A percentile compares a stretch with the other conserved stretches of the same genome.
These are phyloP conservation scores for Ambastaia sidthimunki DNA, from an alignment of 2,797 vertebrate species.

Conservation along the genomic window DNA sequence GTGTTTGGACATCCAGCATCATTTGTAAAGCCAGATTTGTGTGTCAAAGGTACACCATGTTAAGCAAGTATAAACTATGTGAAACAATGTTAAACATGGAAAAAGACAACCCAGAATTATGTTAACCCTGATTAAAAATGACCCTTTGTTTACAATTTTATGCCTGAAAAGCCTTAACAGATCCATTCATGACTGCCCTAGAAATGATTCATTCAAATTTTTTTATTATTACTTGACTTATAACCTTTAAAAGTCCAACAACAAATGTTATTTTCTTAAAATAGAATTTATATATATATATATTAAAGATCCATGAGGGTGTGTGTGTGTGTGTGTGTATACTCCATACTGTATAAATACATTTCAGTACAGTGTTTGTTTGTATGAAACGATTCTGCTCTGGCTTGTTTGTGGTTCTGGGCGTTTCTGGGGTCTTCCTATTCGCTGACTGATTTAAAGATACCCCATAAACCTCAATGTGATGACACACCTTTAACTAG, in stretches of 20 bases:
- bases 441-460: slow-evolving; percentile 71
- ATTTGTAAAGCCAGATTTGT: background rate
- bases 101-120: background rate
- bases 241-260: too few species aligned
- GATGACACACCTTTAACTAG: slow-evolving; percentile 76
- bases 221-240: too few species aligned
- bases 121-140: background rate
- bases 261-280: background rate
- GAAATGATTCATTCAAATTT: too few species aligned
- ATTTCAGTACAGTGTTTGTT: slow-evolving; percentile 68
- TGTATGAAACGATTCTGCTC: slow-evolving; percentile 57
- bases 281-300: slow-evolving; percentile 8
- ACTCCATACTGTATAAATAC: slow-evolving; percentile 71
- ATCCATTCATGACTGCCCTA: too few species aligned
- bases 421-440: slow-evolving; percentile 75
- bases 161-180: too few species aligned
- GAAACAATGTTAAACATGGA: background rate
- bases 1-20: too few species aligned
- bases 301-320: slow-evolving; percentile 59
- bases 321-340: slow-evolving; percentile 68
- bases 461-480: slow-evolving; percentile 73
- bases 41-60: background rate
- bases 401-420: slow-evolving; percentile 80
- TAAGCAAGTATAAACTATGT: background rate
- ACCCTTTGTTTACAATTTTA: too few species aligned